Base-by-base conservation (phyloP, 1,140 invertebrate genomes). In the Oryctes rhinoceros region DNA sequence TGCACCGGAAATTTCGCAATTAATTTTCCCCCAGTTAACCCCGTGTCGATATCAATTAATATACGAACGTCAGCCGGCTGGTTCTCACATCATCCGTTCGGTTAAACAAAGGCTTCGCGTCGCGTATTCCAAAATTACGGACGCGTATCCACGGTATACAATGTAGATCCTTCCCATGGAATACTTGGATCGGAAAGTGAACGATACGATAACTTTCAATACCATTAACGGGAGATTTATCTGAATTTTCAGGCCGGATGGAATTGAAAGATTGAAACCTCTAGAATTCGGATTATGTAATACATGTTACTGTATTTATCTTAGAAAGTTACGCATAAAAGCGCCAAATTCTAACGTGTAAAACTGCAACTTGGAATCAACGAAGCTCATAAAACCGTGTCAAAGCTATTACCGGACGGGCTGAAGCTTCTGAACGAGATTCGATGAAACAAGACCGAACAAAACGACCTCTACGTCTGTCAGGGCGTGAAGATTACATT, bases 1-100 rank as follows among this genome's bases (percentile, higher is more conserved):
- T 71, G 65, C 65, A 35, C 65, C 65, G 65, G 24, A 71, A 71
- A 71, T 71, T 71, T 71, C 11, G 24, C 35, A 71, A 71, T 71
- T 71, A 71, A 71, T 71, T 71, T 71, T 24, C 18, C 65, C 65
- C 4, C 37, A 71, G 11, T 24, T 71, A 71, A 71, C 65, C 24
- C 20, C 24, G 11, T 35, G 24, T 71, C 24, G 65, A 71, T 71
- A 71, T 71, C 65, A 71, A 71, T 71, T 71, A 71, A 71, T 71
- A 71, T 35, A 71, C 24, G 65, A 30, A 4, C 20, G 35, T 13
- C 65, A 71, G 65, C 65, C 35, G 65, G 65, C 24, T 37, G 65
- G 5, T 71, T 71, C 65, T 10, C 65, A 71, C 65, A 30, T 71
- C 65, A 71, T 13, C 4, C 7, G 35, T 13, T 71, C n/a, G n/a